Conservation (phyloP, 2,113 vertebrate species). For the Amblyopsis rosae region DNA sequence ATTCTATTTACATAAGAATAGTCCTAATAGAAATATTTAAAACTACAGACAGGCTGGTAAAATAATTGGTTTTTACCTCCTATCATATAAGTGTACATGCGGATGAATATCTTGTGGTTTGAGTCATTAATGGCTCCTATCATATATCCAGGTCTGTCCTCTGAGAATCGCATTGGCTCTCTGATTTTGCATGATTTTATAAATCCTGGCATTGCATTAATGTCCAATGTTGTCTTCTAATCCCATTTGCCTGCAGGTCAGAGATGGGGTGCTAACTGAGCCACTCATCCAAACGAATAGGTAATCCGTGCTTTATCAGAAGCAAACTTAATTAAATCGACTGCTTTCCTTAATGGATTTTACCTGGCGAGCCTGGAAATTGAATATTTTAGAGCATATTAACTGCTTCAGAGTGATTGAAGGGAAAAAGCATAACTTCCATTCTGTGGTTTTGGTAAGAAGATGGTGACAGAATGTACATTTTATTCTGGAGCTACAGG, state of each 20-base stretch:
- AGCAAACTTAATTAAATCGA: conserved; percentile 67
- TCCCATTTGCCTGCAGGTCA: conserved; percentile 68
- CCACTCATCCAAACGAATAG: conserved; percentile 53
- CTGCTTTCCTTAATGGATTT: conserved; percentile 68
- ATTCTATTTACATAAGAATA: too few relatives aligned
- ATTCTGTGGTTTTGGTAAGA: conserved; percentile 49
- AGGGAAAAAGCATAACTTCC: conserved; percentile 45
- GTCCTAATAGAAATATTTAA: neutral
- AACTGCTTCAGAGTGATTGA: conserved; percentile 57
- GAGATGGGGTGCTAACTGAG: conserved; percentile 61
- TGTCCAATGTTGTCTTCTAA: conserved; percentile 54
- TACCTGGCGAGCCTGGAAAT: conserved; percentile 66
- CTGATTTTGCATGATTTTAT: conserved; percentile 64
- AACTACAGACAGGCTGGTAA: neutral
- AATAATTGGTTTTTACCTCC: too few relatives aligned
- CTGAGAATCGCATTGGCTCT: conserved; percentile 36
- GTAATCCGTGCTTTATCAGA: conserved; percentile 42
- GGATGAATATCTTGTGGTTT: neutral
- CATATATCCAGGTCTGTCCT: conserved; percentile 6
- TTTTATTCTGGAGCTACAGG: conserved; percentile 38
- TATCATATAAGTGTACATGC: too few relatives aligned
- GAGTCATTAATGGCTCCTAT: conserved; percentile 34
- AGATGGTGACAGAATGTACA: conserved; percentile 39
- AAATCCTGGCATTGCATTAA: conserved; percentile 65
- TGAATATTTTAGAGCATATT: conserved; percentile 65